Base-by-base conservation (phyloP, 2,797 vertebrate genomes). In the Tapirus indicus region DNA sequence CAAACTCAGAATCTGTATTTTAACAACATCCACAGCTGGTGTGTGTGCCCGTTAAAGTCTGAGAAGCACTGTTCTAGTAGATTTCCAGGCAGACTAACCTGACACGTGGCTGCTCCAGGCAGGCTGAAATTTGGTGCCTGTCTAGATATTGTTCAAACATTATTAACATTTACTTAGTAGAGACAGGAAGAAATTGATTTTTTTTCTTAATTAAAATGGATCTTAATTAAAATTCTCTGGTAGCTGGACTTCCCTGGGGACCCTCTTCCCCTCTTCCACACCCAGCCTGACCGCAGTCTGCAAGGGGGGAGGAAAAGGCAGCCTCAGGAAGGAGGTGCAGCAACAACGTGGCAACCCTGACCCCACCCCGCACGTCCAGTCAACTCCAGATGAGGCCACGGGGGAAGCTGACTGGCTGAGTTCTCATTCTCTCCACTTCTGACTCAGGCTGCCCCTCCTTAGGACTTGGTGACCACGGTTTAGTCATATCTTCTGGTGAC, bases 221-320 rank as follows among this genome's bases (percentile, higher is more conserved):
- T 68, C 2, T 82, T 52, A 52, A 52, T 52, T 52, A 52, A 52
- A 52, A 97, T 93, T 80, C 75, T 96, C 69, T 80, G 32, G 79
- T 98, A 99, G 96, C 58, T 44, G 94, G 52, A 86, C 52, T 56
- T 90, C 96, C 97, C 64, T 8, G 18, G 49, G 44, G 44, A 14
- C 60, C 60, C 49, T 69, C 18, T 54, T 84, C 29, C 49, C 38
- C 5, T 74, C 82, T 17, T 1, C 17, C 62, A 72, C 18, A 52
- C 66, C 72, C 78, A 91, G 77, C 41, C 52, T 44, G 93, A 91
- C 69, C 74, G 71, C 38, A 20, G 18, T 83, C 86, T 68, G 52
- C 91, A 94, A 92, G 44, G 94, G 94, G 75, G 47, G 58, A 88
- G 74, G 72, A 79, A 79, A 88, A 27, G 49, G 41, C 52, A 68